A percentile compares a stretch with the other conserved stretches of the same genome.
These are phyloP conservation scores for Drosophila dunni DNA, from an alignment of 1,140 invertebrate genomes.

Conservation along the genomic window DNA sequence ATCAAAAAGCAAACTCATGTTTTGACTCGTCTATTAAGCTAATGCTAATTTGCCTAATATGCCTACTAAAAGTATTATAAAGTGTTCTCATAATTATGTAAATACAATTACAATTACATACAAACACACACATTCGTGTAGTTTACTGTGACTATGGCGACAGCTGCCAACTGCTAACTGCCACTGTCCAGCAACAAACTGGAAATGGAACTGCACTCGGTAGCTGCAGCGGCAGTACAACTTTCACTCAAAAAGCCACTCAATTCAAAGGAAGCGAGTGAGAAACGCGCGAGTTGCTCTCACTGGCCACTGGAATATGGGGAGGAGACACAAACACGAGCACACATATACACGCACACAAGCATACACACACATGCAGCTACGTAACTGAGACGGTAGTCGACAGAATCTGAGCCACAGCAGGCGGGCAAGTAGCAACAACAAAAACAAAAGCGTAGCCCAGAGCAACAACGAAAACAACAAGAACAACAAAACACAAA, in stretches of 20 bases:
- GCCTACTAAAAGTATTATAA: not conserved
- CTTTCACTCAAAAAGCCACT: slow-evolving; percentile 67
- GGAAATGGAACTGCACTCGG: slow-evolving; percentile 46
- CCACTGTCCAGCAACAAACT: slow-evolving; percentile 41
- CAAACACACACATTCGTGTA: not conserved
- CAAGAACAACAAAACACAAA: slow-evolving; percentile 28
- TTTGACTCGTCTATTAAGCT: not conserved
- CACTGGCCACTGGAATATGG: slow-evolving; percentile 76
- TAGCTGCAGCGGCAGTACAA: slow-evolving; percentile 19
- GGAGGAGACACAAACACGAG: slow-evolving; percentile 62
- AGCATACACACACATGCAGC: not conserved
- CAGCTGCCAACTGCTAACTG: slow-evolving; percentile 31
- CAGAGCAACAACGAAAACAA: slow-evolving; percentile 59
- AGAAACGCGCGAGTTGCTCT: slow-evolving; percentile 34
- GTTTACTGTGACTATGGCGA: slow-evolving; percentile 2
- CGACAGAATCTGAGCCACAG: slow-evolving; percentile 62
- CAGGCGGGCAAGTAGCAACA: slow-evolving; percentile 36
- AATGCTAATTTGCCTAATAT: not conserved
- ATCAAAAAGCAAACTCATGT: too few relatives aligned
- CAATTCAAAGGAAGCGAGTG: slow-evolving; percentile 37
- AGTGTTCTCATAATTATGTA: slow-evolving; percentile 1
- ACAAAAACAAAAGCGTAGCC: slow-evolving; percentile 59
- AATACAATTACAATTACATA: not conserved
- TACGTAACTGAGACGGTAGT: slow-evolving; percentile 20
- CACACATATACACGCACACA: slow-evolving; percentile 2